These are phyloP conservation scores for Triplophysa bombifrons DNA, from an alignment of 2,797 vertebrate genomes.

Conservation along the genomic window DNA sequence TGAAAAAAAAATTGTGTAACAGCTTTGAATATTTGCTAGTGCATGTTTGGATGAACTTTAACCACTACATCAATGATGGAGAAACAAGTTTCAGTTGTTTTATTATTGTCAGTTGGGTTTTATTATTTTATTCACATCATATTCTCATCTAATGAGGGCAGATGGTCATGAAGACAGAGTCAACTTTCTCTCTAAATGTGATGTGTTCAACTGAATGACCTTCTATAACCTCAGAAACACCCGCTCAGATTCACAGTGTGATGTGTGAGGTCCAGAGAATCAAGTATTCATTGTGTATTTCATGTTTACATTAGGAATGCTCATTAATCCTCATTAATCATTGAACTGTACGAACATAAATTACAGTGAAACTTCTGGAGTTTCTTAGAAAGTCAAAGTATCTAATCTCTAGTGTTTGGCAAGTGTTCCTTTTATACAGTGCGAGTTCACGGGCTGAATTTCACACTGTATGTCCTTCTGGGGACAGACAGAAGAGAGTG, in stretches of 20 bases:
- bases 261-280: no score
- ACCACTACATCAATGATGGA: no score
- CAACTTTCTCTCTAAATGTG: not conserved
- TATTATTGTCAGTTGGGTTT: not conserved
- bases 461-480: not conserved
- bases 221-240: not conserved
- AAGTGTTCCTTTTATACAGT: not conserved
- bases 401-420: not conserved
- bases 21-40: no score
- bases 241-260: no score
- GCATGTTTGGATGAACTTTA: no score
- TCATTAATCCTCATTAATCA: no score
- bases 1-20: no score
- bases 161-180: not conserved
- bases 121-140: constrained; percentile 20
- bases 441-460: not conserved
- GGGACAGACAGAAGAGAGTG: constrained; percentile 1
- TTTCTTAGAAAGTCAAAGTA: not conserved
- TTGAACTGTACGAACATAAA: not conserved
- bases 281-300: no score
- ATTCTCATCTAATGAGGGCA: not conserved
- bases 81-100: no score
- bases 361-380: not conserved
- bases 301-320: not conserved
- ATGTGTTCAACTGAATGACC: not conserved